Base-by-base conservation (phyloP, 2,113 vertebrate species). In the Scalopus aquaticus region DNA sequence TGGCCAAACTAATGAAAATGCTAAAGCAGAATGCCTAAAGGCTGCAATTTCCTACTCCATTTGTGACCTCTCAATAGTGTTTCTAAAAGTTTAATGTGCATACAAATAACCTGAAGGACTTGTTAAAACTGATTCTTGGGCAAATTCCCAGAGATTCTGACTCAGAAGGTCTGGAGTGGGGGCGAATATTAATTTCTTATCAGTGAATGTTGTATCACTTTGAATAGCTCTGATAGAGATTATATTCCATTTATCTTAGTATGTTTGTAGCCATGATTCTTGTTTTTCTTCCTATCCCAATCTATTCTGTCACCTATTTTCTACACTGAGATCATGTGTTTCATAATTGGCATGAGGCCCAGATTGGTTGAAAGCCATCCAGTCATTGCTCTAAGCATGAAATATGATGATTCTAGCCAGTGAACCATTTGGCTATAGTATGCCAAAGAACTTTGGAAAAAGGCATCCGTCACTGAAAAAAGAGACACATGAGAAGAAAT, bases 81-180 rank as follows among this genome's bases (percentile, higher is more conserved):
- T 88, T 95, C 79, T 67, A 95, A 96, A 96, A 94, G n/a, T 78
- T 79, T 69, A 89, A 72, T 46, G 39, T 93, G 35, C 32, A 86
- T 77, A 88, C 54, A 94, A 82, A 94, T 83, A 72, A 80, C 76
- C 73, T 49, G 2, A 51, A 93, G 46, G 51, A 9, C 81, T 95
- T 88, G 73, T 85, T 90, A 93, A 96, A 97, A 96, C 72, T 46
- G 72, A 84, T 95, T 95, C 69, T 78, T 78, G 62, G 62, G 78
- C 46, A 93, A 73, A 37, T 19, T 91, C 37, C 62, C 37, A 96
- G 74, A 94, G 42, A 85, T 73, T 32, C 82, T 88, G 49, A 92
- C 62, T 95, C 67, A n/a, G 26, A 69, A 46, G 84, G 46, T 91
- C 39, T 70, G 39, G 2, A 17, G 32, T 83, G 9, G 46, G 6